Conservation (phyloP, 2,888 invertebrate species). For the Crocallis elinguaria region DNA sequence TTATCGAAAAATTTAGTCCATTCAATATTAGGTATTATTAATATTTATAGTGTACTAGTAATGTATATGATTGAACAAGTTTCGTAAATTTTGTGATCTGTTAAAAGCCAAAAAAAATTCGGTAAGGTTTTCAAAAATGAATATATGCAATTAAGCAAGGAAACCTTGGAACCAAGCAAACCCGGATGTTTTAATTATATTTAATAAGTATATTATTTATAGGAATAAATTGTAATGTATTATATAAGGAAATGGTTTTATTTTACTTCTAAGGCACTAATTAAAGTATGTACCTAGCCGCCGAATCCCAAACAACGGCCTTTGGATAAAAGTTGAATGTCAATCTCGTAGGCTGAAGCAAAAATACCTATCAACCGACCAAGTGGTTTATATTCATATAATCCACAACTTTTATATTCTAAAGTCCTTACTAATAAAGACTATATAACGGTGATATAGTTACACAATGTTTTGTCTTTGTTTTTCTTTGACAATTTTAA, state of each 20-base stretch:
- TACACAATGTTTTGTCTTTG: too few species aligned
- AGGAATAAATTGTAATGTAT: conserved; percentile 20
- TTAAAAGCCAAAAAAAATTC: conserved; percentile 15
- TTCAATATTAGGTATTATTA: neutral
- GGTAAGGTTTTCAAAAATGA: neutral
- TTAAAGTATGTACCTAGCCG: too few species aligned
- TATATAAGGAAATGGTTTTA: neutral
- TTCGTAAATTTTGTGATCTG: conserved; percentile 15
- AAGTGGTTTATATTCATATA: too few species aligned
- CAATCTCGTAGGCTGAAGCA: too few species aligned
- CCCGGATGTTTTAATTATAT: conserved; percentile 7
- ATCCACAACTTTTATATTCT: too few species aligned
- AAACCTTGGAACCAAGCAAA: conserved; percentile 1
- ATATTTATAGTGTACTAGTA: neutral
- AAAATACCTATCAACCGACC: too few species aligned
- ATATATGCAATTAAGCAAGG: too few species aligned
- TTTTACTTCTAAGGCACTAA: neutral
- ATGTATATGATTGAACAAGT: neutral
- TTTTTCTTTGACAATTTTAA: too few species aligned
- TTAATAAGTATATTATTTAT: conserved; percentile 11
- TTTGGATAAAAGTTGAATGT: too few species aligned
- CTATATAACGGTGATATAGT: too few species aligned
- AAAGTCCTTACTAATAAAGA: too few species aligned
- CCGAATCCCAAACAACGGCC: too few species aligned
- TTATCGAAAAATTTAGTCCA: conserved; percentile 8